Conservation (phyloP, 2,888 invertebrate genomes). For the Cylloceria caligata region DNA sequence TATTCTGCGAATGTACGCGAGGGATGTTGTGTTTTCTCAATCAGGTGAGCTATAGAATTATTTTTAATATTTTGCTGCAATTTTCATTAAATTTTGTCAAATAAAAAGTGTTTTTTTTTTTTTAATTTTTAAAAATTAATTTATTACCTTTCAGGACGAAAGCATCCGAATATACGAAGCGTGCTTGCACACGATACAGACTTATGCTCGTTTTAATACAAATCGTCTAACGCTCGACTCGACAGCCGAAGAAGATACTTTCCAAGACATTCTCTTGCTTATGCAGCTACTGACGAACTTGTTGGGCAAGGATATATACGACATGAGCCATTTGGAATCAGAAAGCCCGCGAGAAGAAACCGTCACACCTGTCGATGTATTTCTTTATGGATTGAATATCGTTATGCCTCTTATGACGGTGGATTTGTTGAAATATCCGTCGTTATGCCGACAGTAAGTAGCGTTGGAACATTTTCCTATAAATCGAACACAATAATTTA, state of each 20-base stretch:
- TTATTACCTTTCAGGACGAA: slow-evolving; percentile 85
- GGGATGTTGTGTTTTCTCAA: slow-evolving; percentile 88
- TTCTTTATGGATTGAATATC: slow-evolving; percentile 89
- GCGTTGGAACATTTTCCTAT: slow-evolving; percentile 1
- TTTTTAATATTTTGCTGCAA: not conserved
- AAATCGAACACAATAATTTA: not conserved
- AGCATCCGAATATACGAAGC: slow-evolving; percentile 89
- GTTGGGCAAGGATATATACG: slow-evolving; percentile 86
- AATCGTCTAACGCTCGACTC: slow-evolving; percentile 88
- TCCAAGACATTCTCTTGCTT: slow-evolving; percentile 91
- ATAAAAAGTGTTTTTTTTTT: too few species aligned
- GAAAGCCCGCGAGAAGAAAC: slow-evolving; percentile 34
- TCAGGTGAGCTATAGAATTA: slow-evolving; percentile 74
- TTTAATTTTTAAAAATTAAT: too few species aligned
- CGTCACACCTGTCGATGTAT: slow-evolving; percentile 87
- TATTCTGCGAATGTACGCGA: slow-evolving; percentile 90
- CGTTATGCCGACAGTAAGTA: slow-evolving; percentile 87
- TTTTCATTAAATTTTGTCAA: too few species aligned
- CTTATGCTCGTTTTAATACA: slow-evolving; percentile 89
- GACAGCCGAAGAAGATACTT: slow-evolving; percentile 90
- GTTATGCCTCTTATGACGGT: slow-evolving; percentile 91
- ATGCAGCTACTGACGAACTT: slow-evolving; percentile 91
- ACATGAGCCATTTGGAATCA: slow-evolving; percentile 79
- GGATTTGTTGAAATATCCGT: slow-evolving; percentile 90
- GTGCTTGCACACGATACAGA: slow-evolving; percentile 89